A percentile compares a stretch with the other conserved stretches of the same genome.
Conservation (phyloP, 2,797 vertebrate species). For the Sebastes diploproa region DNA sequence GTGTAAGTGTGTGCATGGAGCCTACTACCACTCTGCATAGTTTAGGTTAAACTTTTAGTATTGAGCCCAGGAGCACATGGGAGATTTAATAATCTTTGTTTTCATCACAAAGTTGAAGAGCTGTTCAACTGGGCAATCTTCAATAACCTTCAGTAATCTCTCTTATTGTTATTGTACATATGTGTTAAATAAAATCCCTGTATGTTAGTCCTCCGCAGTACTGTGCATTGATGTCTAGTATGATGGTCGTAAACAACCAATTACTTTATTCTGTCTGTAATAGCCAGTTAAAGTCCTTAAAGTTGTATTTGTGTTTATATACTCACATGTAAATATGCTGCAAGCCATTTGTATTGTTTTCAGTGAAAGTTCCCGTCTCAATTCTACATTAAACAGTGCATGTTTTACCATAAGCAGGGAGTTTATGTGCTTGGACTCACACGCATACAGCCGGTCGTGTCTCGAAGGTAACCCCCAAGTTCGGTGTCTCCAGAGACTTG, state of each 20-base stretch:
- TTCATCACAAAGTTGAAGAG: neutral
- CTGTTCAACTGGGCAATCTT: neutral
- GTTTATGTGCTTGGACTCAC: conserved; percentile 12
- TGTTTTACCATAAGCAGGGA: conserved; percentile 24
- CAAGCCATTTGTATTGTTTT: conserved; percentile 15
- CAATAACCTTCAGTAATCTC: neutral
- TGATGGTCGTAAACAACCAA: neutral
- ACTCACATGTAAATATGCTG: conserved; percentile 16
- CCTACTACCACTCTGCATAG: neutral
- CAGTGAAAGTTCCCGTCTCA: neutral
- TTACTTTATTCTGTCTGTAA: neutral
- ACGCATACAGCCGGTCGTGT: neutral
- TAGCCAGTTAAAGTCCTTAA: neutral
- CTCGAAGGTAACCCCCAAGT: neutral
- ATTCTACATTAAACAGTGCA: conserved; percentile 29
- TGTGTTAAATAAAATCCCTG: neutral
- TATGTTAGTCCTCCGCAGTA: neutral
- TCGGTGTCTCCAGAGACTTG: neutral
- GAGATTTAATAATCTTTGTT: neutral
- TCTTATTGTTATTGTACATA: conserved; percentile 16
- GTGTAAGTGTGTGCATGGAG: neutral
- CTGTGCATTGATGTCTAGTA: neutral
- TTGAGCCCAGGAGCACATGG: neutral
- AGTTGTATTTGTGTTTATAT: conserved; percentile 15
- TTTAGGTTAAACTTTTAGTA: neutral